A percentile compares a stretch with the other conserved stretches of the same genome.
phyloP scores from a whole-genome alignment of 2,113 vertebrate genomes.

The Charina bottae region DNA sequence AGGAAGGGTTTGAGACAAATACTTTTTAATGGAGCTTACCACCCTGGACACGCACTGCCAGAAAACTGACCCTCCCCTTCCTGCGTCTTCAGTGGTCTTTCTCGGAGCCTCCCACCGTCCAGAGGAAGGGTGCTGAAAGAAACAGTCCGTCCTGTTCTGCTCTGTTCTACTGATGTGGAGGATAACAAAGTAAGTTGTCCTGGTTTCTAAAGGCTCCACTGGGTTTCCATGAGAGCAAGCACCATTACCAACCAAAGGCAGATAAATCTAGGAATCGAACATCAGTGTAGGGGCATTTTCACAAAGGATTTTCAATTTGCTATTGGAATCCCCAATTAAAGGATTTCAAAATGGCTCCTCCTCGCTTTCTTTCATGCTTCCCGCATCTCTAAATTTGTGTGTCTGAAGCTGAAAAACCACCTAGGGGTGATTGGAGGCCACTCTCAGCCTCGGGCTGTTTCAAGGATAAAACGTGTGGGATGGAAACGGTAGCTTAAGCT shows the following conservation, averaged over 20 bases:
- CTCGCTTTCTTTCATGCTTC: background rate
- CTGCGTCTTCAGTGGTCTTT: constrained; percentile 69
- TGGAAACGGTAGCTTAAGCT: background rate
- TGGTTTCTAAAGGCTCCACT: background rate
- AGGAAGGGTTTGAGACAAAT: background rate
- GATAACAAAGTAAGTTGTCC: constrained; percentile 72
- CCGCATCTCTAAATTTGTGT: background rate
- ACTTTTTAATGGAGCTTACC: constrained; percentile 68
- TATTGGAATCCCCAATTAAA: background rate
- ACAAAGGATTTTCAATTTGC: background rate
- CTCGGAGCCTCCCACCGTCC: constrained; percentile 68
- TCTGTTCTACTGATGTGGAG: constrained; percentile 71
- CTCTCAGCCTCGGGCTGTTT: background rate
- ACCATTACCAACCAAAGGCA: background rate
- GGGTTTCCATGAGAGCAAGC: background rate
- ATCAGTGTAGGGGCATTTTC: no score
- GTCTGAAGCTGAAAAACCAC: background rate
- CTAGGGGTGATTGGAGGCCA: background rate
- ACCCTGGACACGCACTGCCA: constrained; percentile 57
- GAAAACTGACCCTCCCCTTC: background rate
- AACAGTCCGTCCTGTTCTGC: constrained; percentile 74
- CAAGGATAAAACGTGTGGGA: no score
- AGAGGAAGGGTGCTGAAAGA: constrained; percentile 74
- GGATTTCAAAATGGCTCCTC: background rate
- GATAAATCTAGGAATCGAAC: background rate